A percentile compares a stretch with the other conserved stretches of the same genome.
phyloP scores from a whole-genome alignment of 2,113 vertebrate species.

The Poecilia latipinna region DNA sequence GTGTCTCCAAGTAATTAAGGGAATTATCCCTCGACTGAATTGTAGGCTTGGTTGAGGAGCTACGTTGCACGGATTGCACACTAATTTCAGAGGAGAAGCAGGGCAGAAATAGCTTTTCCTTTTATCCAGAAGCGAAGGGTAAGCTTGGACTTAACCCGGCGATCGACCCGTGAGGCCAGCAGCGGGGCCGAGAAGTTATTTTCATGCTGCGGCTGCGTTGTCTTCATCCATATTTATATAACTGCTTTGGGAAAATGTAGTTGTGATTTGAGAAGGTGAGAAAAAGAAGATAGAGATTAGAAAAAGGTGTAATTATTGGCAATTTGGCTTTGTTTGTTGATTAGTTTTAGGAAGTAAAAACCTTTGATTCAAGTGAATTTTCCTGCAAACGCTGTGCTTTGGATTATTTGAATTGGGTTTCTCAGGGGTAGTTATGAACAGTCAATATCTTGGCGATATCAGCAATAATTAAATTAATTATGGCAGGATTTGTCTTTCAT shows the following conservation, averaged over 20 bases:
- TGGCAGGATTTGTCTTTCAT: too few species aligned
- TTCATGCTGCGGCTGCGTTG: conserved; percentile 3
- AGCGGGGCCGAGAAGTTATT: conserved; percentile 41
- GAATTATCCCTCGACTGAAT: conserved; percentile 65
- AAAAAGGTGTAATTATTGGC: conserved; percentile 31
- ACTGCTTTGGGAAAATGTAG: conserved; percentile 55
- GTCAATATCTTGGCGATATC: not conserved
- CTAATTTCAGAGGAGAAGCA: conserved; percentile 70
- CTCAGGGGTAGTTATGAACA: not conserved
- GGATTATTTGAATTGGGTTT: not conserved
- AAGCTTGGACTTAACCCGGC: conserved; percentile 63
- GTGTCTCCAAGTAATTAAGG: conserved; percentile 68
- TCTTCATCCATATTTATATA: conserved; percentile 36
- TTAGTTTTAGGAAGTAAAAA: too few species aligned
- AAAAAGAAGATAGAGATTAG: conserved; percentile 8
- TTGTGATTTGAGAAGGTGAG: conserved; percentile 49
- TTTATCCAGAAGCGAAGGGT: conserved; percentile 63
- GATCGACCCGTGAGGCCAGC: conserved; percentile 47
- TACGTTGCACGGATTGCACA: conserved; percentile 52
- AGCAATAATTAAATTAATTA: too few species aligned
- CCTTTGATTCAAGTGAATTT: too few species aligned
- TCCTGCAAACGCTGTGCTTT: not conserved
- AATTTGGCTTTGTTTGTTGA: not conserved
- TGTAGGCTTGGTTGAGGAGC: conserved; percentile 60
- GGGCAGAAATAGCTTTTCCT: conserved; percentile 66